phyloP scores from a whole-genome alignment of 2,797 vertebrate genomes.

The Halcyon badia region DNA sequence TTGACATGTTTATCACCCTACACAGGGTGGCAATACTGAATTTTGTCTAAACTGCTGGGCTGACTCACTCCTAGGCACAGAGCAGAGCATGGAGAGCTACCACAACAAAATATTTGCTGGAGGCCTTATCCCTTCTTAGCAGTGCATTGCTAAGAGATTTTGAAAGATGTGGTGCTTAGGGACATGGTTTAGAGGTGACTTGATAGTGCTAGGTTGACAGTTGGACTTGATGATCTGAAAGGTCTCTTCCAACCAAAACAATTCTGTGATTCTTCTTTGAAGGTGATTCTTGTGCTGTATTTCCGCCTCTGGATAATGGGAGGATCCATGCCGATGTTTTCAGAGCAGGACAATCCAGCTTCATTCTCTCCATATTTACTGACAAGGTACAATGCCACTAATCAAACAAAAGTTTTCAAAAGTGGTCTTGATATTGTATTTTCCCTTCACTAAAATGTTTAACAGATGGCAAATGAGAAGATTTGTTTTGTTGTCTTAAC shows the following conservation, averaged over 20 bases:
- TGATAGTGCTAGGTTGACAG: not conserved
- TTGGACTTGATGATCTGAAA: not conserved
- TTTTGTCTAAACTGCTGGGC: not conserved
- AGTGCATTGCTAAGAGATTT: not conserved
- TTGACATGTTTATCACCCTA: not conserved
- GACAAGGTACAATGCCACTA: conserved; percentile 85
- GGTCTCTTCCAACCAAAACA: not conserved
- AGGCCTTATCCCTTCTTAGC: not conserved
- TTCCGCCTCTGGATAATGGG: conserved; percentile 96
- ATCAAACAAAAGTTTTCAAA: not conserved
- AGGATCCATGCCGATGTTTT: conserved; percentile 97
- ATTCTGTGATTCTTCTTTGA: conserved; percentile 10
- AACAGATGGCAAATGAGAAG: not conserved
- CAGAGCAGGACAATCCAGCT: conserved; percentile 97
- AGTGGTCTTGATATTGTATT: not conserved
- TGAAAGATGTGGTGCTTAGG: not conserved
- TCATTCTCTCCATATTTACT: conserved; percentile 93
- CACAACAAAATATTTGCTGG: not conserved
- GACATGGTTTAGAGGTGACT: not conserved
- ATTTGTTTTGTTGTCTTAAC: not conserved
- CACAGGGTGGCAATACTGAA: not conserved
- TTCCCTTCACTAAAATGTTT: not conserved
- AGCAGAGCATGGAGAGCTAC: not conserved
- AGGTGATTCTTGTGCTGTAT: conserved; percentile 90
- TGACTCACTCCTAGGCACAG: not conserved